Evolutionary conservation across 2,113 vertebrate genomes (phyloP).

Genomic region (Mormyrus iriodes): DNA sequence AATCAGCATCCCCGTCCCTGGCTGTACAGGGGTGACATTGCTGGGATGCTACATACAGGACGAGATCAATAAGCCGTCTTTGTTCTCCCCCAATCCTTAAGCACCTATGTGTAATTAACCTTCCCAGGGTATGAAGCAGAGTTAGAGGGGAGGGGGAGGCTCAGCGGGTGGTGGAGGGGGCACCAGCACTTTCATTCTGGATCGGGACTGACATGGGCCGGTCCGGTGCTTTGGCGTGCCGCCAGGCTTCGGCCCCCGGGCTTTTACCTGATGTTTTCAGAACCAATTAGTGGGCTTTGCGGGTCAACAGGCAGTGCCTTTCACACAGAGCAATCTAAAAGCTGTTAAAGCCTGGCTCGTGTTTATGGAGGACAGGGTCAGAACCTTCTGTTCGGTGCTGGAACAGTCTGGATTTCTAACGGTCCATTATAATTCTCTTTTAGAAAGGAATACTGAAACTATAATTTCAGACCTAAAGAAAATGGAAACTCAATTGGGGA

Average conservation of each 20-base stretch:
- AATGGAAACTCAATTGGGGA: neutral
- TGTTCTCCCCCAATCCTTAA: constrained; percentile 69
- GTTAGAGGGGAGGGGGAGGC: constrained; percentile 45
- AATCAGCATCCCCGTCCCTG: constrained; percentile 55
- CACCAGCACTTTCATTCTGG: neutral
- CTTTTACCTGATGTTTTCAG: neutral
- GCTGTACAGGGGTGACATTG: constrained; percentile 65
- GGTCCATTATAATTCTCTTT: neutral
- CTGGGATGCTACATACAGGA: constrained; percentile 49
- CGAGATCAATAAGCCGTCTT: constrained; percentile 64
- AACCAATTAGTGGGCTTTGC: neutral
- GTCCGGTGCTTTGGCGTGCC: neutral
- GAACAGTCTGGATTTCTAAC: neutral
- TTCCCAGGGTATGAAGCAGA: constrained; percentile 59
- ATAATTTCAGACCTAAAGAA: neutral
- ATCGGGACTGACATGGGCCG: neutral
- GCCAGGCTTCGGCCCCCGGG: neutral
- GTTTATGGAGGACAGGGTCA: neutral
- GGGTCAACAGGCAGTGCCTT: neutral
- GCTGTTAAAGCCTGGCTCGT: neutral
- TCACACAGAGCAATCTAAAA: neutral
- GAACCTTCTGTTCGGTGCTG: neutral
- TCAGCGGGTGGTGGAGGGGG: constrained; percentile 40
- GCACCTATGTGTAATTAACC: constrained; percentile 76
- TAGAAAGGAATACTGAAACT: neutral